A percentile compares a stretch with the other conserved stretches of the same genome.
Conservation (phyloP, 2,888 invertebrate genomes). For the Ctenicera cuprea region DNA sequence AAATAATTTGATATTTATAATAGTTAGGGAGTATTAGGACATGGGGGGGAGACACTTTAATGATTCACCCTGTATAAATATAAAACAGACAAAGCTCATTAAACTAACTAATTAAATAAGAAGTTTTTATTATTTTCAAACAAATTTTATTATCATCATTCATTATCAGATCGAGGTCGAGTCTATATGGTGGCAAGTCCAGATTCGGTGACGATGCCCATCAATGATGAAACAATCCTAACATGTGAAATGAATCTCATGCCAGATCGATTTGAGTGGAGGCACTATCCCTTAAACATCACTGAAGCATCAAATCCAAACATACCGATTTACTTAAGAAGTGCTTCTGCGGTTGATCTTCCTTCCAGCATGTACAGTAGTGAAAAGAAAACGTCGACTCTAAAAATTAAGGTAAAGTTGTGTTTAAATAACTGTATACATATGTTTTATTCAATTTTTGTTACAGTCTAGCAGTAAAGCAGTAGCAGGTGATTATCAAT, state of each 20-base stretch:
- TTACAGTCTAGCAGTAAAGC: slow-evolving; percentile 69
- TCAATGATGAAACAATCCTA: slow-evolving; percentile 87
- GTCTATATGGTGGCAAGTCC: slow-evolving; percentile 83
- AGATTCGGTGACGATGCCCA: slow-evolving; percentile 86
- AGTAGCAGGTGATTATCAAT: slow-evolving; percentile 82
- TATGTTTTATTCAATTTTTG: not conserved
- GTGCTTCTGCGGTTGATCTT: slow-evolving; percentile 64
- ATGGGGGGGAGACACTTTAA: too few relatives aligned
- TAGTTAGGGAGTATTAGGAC: too few relatives aligned
- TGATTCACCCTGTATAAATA: too few relatives aligned
- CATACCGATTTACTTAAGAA: slow-evolving; percentile 64
- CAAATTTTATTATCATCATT: not conserved
- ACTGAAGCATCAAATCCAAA: slow-evolving; percentile 68
- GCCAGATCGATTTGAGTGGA: slow-evolving; percentile 87
- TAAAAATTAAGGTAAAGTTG: slow-evolving; percentile 56
- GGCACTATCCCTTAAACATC: slow-evolving; percentile 77
- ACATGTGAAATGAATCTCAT: slow-evolving; percentile 88
- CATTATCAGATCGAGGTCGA: slow-evolving; percentile 53
- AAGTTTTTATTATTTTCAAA: too few relatives aligned
- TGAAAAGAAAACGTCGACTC: slow-evolving; percentile 68
- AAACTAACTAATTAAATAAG: too few relatives aligned
- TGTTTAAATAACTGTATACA: not conserved
- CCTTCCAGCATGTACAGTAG: slow-evolving; percentile 65
- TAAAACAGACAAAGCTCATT: too few relatives aligned
- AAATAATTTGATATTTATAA: too few relatives aligned